A percentile compares a stretch with the other conserved stretches of the same genome.
phyloP scores from a whole-genome alignment of 2,113 vertebrate genomes.

The Anas platyrhynchos region DNA sequence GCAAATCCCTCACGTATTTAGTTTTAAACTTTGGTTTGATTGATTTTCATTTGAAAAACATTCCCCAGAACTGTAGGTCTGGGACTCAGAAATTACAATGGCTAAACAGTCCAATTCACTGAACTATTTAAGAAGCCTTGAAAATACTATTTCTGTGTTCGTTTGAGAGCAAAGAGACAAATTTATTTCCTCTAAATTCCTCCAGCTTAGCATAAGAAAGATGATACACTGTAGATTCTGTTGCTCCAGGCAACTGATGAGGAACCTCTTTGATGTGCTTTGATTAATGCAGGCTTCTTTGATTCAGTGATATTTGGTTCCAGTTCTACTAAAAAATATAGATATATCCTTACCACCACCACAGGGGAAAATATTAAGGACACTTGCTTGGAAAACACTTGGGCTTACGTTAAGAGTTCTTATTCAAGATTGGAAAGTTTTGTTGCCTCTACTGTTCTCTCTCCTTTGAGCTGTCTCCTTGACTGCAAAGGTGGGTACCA shows the following conservation, averaged over 20 bases:
- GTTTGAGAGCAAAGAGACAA: conserved; percentile 26
- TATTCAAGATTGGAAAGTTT: conserved; percentile 2
- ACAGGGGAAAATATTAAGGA: conserved; percentile 48
- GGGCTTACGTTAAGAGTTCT: neutral
- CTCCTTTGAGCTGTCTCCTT: conserved; percentile 14
- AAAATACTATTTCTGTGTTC: conserved; percentile 29
- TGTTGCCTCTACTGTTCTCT: neutral
- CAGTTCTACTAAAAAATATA: neutral
- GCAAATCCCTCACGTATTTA: neutral
- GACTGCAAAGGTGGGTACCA: neutral
- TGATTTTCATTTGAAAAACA: neutral
- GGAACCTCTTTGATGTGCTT: conserved; percentile 45
- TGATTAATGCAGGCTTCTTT: conserved; percentile 56
- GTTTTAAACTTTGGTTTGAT: neutral
- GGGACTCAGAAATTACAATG: neutral
- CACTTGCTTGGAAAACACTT: conserved; percentile 4
- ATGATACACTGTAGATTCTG: neutral
- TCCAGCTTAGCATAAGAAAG: conserved; percentile 36
- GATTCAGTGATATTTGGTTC: conserved; percentile 51
- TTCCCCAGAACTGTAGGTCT: neutral
- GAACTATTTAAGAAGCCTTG: conserved; percentile 24
- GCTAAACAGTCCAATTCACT: neutral
- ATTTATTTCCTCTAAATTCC: conserved; percentile 24
- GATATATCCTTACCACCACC: neutral
- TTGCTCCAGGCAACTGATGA: conserved; percentile 62